Evolutionary conservation across 2,113 vertebrate genomes (phyloP).

Genomic region (Siniperca knerii): DNA sequence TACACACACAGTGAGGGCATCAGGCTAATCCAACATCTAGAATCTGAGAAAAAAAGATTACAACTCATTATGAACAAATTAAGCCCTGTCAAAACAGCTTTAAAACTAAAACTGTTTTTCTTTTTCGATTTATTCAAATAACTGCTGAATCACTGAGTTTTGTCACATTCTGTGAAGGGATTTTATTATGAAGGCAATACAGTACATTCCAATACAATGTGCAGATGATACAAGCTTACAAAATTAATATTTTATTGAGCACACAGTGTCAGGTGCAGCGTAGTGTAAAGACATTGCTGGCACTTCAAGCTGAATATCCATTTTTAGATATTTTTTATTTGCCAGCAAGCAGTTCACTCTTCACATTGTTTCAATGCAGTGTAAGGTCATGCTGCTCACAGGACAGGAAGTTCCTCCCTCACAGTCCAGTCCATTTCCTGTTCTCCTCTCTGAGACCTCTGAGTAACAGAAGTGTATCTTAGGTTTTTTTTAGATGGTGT

Average conservation of each 20-base stretch:
- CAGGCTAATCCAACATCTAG: not conserved
- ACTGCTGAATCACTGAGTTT: not conserved
- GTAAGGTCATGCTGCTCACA: conserved; percentile 60
- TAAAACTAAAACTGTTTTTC: not conserved
- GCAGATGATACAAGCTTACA: conserved; percentile 1
- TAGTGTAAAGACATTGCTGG: conserved; percentile 44
- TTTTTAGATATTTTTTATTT: conserved; percentile 20
- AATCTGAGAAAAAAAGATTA: not conserved
- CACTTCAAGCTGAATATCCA: conserved; percentile 1
- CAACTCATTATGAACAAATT: not conserved
- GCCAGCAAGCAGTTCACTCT: conserved; percentile 55
- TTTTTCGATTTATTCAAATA: not conserved
- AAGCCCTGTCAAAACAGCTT: not conserved
- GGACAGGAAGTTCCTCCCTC: conserved; percentile 58
- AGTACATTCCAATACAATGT: conserved; percentile 6
- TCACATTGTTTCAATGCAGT: conserved; percentile 45
- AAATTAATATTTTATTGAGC: conserved; percentile 12
- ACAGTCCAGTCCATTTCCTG: conserved; percentile 5
- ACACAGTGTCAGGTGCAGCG: conserved; percentile 31
- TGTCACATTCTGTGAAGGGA: conserved; percentile 13
- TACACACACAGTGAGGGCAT: not conserved
- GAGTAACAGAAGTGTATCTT: not conserved
- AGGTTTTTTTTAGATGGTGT: conserved; percentile 54
- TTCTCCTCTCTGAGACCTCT: conserved; percentile 24
- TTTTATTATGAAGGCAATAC: conserved; percentile 39